Percentiles rank a stretch among this genome's conserved stretches.
These are phyloP conservation scores for Globodera ellingtonae DNA, from an alignment of 1,140 invertebrate species.

Conservation along the genomic window DNA sequence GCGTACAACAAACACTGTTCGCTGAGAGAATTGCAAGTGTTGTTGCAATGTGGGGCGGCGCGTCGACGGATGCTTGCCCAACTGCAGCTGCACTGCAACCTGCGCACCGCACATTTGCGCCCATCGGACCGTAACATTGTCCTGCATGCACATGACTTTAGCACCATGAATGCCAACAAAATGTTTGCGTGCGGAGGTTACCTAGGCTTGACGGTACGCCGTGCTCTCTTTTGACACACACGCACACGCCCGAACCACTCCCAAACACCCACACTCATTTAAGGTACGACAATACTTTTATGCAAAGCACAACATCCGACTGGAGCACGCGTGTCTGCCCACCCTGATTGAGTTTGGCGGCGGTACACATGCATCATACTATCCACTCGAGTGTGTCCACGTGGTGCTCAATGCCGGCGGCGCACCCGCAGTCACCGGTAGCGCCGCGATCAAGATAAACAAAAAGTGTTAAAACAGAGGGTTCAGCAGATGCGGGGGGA, in stretches of 20 bases:
- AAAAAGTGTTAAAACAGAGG: too few species aligned
- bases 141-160: not conserved
- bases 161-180: not conserved
- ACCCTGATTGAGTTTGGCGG: not conserved
- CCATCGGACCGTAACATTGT: not conserved
- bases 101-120: not conserved
- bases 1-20: not conserved
- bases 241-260: too few species aligned
- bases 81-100: not conserved
- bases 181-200: slow-evolving; percentile 2
- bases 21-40: not conserved
- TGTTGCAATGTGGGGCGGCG: not conserved
- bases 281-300: not conserved
- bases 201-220: not conserved
- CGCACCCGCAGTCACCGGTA: too few species aligned
- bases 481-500: too few species aligned
- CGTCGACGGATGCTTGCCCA: not conserved
- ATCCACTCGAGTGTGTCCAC: not conserved
- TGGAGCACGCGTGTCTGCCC: not conserved
- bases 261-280: too few species aligned
- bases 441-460: too few species aligned
- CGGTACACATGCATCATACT: not conserved
- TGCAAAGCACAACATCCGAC: not conserved
- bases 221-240: too few species aligned
- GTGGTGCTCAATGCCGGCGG: too few species aligned